These are phyloP conservation scores for Spea hammondii DNA, from an alignment of 2,797 vertebrate genomes.

Conservation along the genomic window DNA sequence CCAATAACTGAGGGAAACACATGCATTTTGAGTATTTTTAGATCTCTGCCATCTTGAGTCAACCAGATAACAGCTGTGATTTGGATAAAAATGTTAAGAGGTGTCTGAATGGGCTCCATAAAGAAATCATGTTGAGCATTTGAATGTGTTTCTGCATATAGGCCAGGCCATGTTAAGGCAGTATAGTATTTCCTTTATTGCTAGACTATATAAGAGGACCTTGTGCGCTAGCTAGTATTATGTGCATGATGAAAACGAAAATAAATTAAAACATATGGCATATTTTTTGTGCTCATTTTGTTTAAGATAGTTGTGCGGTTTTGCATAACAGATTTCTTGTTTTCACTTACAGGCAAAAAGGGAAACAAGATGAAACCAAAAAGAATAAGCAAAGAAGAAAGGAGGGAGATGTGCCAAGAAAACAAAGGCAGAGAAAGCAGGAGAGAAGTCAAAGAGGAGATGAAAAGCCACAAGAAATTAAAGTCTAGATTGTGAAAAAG, in stretches of 20 bases:
- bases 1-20: too few species aligned
- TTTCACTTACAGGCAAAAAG: conserved; percentile 71
- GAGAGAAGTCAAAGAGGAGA: conserved; percentile 73
- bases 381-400: conserved; percentile 84
- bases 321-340: conserved; percentile 20
- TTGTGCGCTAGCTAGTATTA: neutral
- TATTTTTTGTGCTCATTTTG: neutral
- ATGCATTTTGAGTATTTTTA: too few species aligned
- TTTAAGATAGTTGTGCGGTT: neutral
- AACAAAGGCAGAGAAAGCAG: conserved; percentile 75
- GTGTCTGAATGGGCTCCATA: conserved; percentile 63
- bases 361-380: conserved; percentile 78
- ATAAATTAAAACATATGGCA: neutral
- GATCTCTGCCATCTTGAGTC: conserved; percentile 6
- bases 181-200: too few species aligned
- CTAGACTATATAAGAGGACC: too few species aligned
- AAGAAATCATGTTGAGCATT: conserved; percentile 14
- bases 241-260: neutral
- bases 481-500: conserved; percentile 83
- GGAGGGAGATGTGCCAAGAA: conserved; percentile 72
- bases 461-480: conserved; percentile 86
- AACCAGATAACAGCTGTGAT: conserved; percentile 60
- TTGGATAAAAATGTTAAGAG: conserved; percentile 68
- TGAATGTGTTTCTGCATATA: conserved; percentile 11
- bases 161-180: neutral